Evolutionary conservation across 1,140 invertebrate genomes (phyloP).

Genomic region (Diorhabda carinulata): DNA sequence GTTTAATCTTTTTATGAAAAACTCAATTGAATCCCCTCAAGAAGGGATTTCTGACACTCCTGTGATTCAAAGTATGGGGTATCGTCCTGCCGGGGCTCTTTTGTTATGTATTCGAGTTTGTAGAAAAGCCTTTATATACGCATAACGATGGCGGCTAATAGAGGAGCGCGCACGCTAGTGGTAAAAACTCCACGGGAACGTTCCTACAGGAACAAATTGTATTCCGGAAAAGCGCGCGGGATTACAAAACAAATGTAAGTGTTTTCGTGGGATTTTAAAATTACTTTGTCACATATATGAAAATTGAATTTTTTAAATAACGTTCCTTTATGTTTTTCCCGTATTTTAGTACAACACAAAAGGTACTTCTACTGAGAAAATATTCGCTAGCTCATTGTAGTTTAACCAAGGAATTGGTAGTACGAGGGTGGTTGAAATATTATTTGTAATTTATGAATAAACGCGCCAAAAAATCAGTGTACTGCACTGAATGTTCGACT

Average conservation of each 20-base stretch:
- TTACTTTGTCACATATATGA: neutral
- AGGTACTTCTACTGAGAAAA: too few relatives aligned
- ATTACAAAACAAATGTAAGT: constrained; percentile 3
- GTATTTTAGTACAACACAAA: too few relatives aligned
- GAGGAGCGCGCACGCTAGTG: neutral
- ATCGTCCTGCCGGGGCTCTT: constrained; percentile 5
- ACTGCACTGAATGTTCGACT: too few relatives aligned
- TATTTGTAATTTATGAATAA: too few relatives aligned
- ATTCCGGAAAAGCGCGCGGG: neutral
- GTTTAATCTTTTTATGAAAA: too few relatives aligned
- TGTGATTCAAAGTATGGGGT: neutral
- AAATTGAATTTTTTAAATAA: too few relatives aligned
- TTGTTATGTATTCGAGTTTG: constrained; percentile 4
- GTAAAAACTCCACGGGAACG: constrained; percentile 1
- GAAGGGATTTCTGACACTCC: neutral
- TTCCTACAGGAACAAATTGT: constrained; percentile 3
- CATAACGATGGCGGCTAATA: constrained; percentile 5
- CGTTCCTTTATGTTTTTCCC: too few relatives aligned
- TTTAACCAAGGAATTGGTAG: too few relatives aligned
- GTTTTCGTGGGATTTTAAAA: neutral
- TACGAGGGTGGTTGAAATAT: too few relatives aligned
- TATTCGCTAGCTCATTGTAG: too few relatives aligned
- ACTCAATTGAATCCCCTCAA: neutral
- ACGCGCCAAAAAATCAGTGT: too few relatives aligned
- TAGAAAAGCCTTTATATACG: constrained; percentile 1